Evolutionary conservation across 2,888 invertebrate genomes (phyloP), one percentile per base, ranked within the genome.

Genomic region (Thera britannica): DNA sequence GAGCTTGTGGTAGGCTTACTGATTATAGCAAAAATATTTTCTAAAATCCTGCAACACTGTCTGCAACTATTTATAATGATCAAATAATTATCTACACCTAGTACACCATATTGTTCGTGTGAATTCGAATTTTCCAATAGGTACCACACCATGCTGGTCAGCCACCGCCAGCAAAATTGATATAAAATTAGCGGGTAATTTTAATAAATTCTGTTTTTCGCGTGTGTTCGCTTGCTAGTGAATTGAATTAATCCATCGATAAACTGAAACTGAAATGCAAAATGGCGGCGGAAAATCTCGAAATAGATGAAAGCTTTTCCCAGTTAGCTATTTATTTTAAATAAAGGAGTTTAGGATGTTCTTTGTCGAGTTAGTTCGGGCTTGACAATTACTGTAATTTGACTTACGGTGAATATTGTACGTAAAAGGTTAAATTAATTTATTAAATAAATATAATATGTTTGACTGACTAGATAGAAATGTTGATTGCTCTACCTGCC

Each of bases 301-400:
- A 77, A 83, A 83, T 83, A 81, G 81, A 81, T 67, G 77, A 77
- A 77, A 80, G 79, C 79, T 79, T 79, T 79, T 78, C 76, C 23
- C 23, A 23, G 77, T 77, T 76, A 68, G 72, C 77, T 76, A 79
- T 82, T 79, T 80, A 80, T 80, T 79, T 80, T 81, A 75, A 80
- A 77, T 76, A 77, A 80, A 75, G 77, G 74, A 73, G 71, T 72
- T 75, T 70, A 65, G 62, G 71, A 69, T 68, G 61, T 54, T 71
- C 66, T 44, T 58, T 72, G 74, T 72, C 71, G 65, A 11, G 8
- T 51, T 51, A 51, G 51, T 51, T 51, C 51, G 6, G 38, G 4
- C 3, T 23, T 23, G 23, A 23, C 23, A 38, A 38, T 38, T 5
- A 38, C 38, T 38, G 38, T 38, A 38, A 38, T 38, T 6, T 38